phyloP scores from a whole-genome alignment of 2,113 vertebrate genomes.

The Mesoclemmys tuberculata region DNA sequence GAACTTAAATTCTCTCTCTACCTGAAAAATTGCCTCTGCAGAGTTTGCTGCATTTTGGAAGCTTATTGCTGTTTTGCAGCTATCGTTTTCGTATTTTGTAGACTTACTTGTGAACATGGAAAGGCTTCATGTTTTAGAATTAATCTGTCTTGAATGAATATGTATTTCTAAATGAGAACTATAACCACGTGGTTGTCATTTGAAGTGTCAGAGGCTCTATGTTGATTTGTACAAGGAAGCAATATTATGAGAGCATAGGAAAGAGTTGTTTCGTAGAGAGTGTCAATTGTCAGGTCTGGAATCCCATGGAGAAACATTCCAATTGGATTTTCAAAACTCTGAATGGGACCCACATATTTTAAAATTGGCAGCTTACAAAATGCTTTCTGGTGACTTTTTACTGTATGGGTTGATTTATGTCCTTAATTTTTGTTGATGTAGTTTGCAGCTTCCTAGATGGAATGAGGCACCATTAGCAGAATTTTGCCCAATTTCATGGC shows the following conservation, averaged over 20 bases:
- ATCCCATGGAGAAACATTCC: not conserved
- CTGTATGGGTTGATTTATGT: not conserved
- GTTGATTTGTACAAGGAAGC: not conserved
- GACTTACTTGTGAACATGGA: not conserved
- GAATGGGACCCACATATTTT: not conserved
- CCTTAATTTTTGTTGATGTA: not conserved
- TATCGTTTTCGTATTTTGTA: not conserved
- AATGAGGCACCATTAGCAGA: not conserved
- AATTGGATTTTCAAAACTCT: not conserved
- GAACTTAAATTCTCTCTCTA: not conserved
- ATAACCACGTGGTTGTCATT: not conserved
- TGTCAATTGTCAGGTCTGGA: not conserved
- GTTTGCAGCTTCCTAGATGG: not conserved
- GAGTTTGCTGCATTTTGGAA: not conserved
- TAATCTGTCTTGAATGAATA: not conserved
- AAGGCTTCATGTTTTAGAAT: not conserved
- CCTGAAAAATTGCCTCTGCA: not conserved
- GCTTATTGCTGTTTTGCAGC: not conserved
- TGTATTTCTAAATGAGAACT: not conserved
- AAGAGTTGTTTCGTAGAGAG: not conserved
- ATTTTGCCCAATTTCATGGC: not conserved
- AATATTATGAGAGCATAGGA: not conserved
- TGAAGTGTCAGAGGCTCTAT: not conserved
- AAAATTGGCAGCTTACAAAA: not conserved
- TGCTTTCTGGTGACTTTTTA: not conserved